These are phyloP conservation scores for Peromyscus leucopus DNA, from an alignment of 2,113 vertebrate species.

Conservation along the genomic window DNA sequence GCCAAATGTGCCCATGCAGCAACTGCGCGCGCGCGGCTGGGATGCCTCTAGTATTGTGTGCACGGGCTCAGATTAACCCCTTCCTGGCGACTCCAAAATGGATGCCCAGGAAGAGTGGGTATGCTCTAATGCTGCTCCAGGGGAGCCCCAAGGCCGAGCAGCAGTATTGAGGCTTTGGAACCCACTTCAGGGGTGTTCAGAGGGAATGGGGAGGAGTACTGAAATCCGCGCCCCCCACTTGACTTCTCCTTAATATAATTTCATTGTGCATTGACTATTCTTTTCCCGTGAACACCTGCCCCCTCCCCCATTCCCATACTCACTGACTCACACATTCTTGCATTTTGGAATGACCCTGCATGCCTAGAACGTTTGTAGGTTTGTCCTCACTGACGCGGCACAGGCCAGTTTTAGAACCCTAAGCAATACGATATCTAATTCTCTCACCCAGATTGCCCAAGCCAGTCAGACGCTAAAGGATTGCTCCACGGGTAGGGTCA, in stretches of 20 bases:
- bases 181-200: too few relatives aligned
- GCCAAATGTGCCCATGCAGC: slow-evolving; percentile 89
- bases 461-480: background rate
- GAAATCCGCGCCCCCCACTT: background rate
- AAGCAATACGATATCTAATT: slow-evolving; percentile 4
- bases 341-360: background rate
- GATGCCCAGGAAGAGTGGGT: background rate
- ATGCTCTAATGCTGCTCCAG: background rate
- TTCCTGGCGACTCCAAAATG: background rate
- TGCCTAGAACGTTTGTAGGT: background rate
- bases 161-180: background rate
- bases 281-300: background rate
- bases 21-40: slow-evolving; percentile 86
- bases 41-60: slow-evolving; percentile 86
- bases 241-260: slow-evolving; percentile 17
- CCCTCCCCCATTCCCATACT: background rate
- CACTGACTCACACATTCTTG: background rate
- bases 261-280: background rate
- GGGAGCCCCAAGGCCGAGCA: background rate
- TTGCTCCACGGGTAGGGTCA: background rate
- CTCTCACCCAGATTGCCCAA: background rate
- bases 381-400: accelerated
- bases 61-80: slow-evolving; percentile 78
- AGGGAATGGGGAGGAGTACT: too few relatives aligned
- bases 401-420: slow-evolving; percentile 52